Base-by-base conservation (phyloP, 2,797 vertebrate genomes). In the Gorsachius magnificus region DNA sequence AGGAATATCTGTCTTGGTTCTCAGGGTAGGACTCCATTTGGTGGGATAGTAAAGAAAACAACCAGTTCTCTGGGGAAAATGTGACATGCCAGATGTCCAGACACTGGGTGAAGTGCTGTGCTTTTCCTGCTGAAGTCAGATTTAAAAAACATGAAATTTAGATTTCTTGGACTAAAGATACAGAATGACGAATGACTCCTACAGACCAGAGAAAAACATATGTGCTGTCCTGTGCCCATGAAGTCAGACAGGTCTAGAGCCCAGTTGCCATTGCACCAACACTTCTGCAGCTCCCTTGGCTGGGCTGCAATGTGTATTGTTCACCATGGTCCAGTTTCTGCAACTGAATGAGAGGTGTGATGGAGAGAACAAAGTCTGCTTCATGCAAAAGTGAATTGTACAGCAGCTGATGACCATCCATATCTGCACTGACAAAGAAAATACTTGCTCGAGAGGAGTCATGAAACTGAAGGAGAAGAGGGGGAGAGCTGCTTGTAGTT, bases 1-100 rank as follows among this genome's bases (percentile, higher is more conserved):
- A 87, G 58, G 79, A 92, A 50, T 74, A 78, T 89, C 65, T 91
- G 51, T 33, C 50, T 77, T 77, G 31, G 89, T 97, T 96, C 96
- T 95, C 96, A 96, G 96, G 72, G 61, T 45, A 92, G 76, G 43
- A 78, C 1, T 29, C 57, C 71, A 31, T 72, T 89, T 96, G 84
- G 19, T 91, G 76, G 94, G 89, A 91, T 1, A 81, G 54, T 36
- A 86, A 80, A 83, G 84, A 57, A 89, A 96, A 83, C 90, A 91
- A 17, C 11, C 6, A 16, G 13, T 65, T 92, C 96, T 90, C 95
- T 86, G 84, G 96, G 96, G 92, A 80, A 80, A 91, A 57, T 16
- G 21, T 50, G 82, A 66, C 0, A 0, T 84, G 78, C 68, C 60
- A 50, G 84, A 96, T 74, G 78, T 71, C 7, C 89, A 85, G 84